Percentiles rank a stretch among this genome's conserved stretches.
Conservation (phyloP, 2,797 vertebrate species). For the Oceanodroma leucorhoa region DNA sequence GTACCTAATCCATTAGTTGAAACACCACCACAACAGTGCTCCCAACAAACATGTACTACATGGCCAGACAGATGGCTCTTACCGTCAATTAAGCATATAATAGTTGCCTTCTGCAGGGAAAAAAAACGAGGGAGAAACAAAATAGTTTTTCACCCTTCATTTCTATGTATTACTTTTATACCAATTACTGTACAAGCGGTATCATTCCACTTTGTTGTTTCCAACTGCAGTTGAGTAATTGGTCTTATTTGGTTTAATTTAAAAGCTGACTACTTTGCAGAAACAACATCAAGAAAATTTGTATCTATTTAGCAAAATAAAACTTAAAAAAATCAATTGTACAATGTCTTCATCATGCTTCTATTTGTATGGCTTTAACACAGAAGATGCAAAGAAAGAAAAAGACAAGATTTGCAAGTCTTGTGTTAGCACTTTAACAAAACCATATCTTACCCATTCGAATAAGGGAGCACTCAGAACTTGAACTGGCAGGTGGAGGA, state of each 20-base stretch:
- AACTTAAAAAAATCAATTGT: neutral
- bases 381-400: neutral
- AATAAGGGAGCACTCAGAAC: slow-evolving; percentile 95
- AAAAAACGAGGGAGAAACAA: neutral
- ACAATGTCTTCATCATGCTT: neutral
- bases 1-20: neutral
- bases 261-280: neutral
- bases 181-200: neutral
- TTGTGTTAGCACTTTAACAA: neutral
- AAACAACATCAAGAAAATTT: neutral
- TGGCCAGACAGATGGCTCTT: neutral
- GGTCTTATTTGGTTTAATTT: neutral
- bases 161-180: neutral
- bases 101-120: neutral
- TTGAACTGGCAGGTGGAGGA: slow-evolving; percentile 88
- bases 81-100: neutral
- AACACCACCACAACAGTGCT: neutral
- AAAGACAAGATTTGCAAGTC: neutral
- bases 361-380: neutral
- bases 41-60: neutral
- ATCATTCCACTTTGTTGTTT: neutral
- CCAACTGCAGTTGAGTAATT: neutral
- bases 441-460: slow-evolving; percentile 88
- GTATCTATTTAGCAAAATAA: neutral
- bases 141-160: neutral